Conservation (phyloP, 2,113 vertebrate species). For the Nansenia antarctica region DNA sequence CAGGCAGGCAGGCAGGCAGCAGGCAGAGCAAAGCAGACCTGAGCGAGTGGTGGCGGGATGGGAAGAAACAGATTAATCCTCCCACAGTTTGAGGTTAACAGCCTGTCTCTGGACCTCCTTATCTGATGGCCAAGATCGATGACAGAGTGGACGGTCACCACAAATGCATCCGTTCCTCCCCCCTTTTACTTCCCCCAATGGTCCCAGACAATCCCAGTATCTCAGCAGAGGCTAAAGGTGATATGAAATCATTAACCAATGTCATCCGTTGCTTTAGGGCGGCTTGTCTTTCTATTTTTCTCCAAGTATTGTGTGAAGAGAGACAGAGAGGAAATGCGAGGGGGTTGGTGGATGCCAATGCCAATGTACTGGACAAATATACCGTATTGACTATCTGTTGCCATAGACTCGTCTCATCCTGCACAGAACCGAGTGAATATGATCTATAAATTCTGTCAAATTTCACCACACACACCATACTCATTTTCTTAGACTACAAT, state of each 20-base stretch:
- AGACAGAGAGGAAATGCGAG: not conserved
- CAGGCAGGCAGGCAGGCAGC: too few relatives aligned
- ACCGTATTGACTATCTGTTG: too few relatives aligned
- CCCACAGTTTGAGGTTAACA: constrained; percentile 71
- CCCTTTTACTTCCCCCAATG: constrained; percentile 17
- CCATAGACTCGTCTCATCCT: too few relatives aligned
- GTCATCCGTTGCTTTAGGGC: constrained; percentile 22
- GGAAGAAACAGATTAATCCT: constrained; percentile 69
- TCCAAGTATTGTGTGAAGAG: not conserved
- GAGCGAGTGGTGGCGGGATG: constrained; percentile 47
- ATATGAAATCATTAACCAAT: constrained; percentile 60
- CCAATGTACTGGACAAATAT: not conserved
- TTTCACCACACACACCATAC: not conserved
- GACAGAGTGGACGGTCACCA: constrained; percentile 32
- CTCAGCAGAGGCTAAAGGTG: constrained; percentile 15
- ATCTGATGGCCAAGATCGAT: constrained; percentile 73
- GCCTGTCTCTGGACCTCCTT: constrained; percentile 68
- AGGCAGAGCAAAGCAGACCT: constrained; percentile 32
- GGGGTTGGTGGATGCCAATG: not conserved
- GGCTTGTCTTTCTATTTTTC: constrained; percentile 36
- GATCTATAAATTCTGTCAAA: too few relatives aligned
- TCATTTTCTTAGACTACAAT: too few relatives aligned
- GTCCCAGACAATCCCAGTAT: constrained; percentile 38
- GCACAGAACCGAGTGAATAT: too few relatives aligned
- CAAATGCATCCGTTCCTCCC: constrained; percentile 56